These are phyloP conservation scores for Machimus rusticus DNA, from an alignment of 2,888 invertebrate species.

Conservation along the genomic window DNA sequence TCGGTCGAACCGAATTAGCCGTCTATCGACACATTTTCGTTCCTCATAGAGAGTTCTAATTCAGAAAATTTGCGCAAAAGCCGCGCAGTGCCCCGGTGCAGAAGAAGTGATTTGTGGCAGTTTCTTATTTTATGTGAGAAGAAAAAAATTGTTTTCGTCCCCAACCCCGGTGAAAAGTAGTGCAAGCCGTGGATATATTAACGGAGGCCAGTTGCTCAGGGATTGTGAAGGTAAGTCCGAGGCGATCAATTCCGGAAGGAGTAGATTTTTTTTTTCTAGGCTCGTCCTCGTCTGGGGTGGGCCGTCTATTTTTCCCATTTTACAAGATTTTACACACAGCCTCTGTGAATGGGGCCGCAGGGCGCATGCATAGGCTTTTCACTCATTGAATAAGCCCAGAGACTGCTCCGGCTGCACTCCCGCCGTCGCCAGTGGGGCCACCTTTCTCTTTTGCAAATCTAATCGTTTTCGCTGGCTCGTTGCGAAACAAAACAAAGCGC, in stretches of 20 bases:
- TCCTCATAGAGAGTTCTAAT: background rate
- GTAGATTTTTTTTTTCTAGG: background rate
- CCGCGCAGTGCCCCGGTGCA: background rate
- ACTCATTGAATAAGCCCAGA: constrained; percentile 29
- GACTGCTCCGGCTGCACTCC: background rate
- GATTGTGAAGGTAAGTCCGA: background rate
- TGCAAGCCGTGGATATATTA: background rate
- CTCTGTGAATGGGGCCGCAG: constrained; percentile 29
- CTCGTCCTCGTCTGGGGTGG: constrained; percentile 17
- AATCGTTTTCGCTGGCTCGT: background rate
- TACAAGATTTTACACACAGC: constrained; percentile 37
- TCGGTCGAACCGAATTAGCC: background rate
- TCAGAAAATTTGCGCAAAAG: background rate
- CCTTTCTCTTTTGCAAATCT: constrained; percentile 16
- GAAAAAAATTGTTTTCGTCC: background rate
- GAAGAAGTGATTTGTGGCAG: background rate
- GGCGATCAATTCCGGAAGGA: background rate
- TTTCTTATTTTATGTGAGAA: background rate
- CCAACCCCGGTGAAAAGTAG: background rate
- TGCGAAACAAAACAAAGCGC: constrained; percentile 3
- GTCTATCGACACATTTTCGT: background rate
- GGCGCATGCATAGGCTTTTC: constrained; percentile 30
- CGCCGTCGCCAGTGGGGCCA: background rate
- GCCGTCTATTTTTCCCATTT: background rate
- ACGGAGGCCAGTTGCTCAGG: background rate